Percentiles rank a stretch among this genome's conserved stretches.
phyloP scores from a whole-genome alignment of 2,113 vertebrate species.

The Cebus imitator region DNA sequence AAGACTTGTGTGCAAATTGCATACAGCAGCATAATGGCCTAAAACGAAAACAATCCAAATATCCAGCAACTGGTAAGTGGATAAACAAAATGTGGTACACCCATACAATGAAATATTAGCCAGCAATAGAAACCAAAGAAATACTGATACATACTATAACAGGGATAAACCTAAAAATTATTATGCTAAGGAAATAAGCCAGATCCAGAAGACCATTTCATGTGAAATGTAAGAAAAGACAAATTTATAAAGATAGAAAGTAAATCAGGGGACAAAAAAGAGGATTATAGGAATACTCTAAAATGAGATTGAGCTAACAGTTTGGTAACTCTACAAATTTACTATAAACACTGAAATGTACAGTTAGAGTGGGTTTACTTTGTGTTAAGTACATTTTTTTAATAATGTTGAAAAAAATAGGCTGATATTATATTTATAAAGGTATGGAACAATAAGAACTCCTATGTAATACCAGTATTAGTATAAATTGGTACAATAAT shows the following conservation, averaged over 20 bases:
- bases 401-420: background rate
- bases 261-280: background rate
- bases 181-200: background rate
- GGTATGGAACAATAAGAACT: background rate
- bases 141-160: background rate
- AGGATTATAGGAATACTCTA: background rate
- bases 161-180: background rate
- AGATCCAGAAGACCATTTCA: background rate
- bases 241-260: conserved; percentile 1
- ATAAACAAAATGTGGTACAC: background rate
- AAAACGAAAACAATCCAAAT: conserved; percentile 32
- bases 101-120: background rate
- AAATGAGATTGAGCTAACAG: background rate
- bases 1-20: background rate
- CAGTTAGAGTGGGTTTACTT: background rate
- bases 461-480: background rate
- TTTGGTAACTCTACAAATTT: background rate
- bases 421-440: background rate
- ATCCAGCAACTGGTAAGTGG: background rate
- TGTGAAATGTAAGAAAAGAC: background rate
- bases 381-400: background rate
- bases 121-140: background rate
- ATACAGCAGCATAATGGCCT: background rate
- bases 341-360: background rate
- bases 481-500: background rate